Base-by-base conservation (phyloP, 1,140 invertebrate species). In the Caenorhabditis elegans region DNA sequence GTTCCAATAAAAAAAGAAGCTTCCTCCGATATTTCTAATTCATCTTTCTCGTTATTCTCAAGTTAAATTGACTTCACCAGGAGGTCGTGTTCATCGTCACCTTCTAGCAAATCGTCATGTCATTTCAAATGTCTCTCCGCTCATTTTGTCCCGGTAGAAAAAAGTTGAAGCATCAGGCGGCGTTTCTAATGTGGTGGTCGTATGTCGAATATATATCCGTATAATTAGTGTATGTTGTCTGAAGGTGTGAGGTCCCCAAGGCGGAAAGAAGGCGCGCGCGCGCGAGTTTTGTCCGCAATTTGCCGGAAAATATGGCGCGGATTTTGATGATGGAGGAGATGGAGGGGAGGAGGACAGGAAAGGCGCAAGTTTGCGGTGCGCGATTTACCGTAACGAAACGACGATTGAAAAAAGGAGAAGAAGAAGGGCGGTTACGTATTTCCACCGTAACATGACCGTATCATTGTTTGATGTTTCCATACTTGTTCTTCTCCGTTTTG, bases 361-460 rank as follows among this genome's bases (percentile, higher is more conserved):
- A 53, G 49, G 19, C 39, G 60, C 60, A 70, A 70, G 60, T 70
- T 70, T 70, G 34, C 60, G 60, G 60, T 70, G 60, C n/a, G 34
- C 60, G 11, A 70, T 70, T 70, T 70, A 70, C 60, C 60, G 60
- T 70, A 70, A 70, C 60, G 60, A 70, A 70, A 70, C 60, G n/a
- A 70, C 31, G 34, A 53, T 15, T 5, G 15, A 8, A 15, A 53
- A 43, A 70, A 70, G 13, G 28, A 24, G 34, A 70, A 34, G 24
- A 26, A 70, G 19, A 26, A 39, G n/a, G 31, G 11, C n/a, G 60
- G 8, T 70, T 15, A 43, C 19, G n/a, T n/a, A n/a, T 34, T 13
- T 60, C 28, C 19, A 31, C 49, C 49, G 49, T 53, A 53, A 34
- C 13, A 60, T 60, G 0, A 60, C 15, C 28, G 28, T 60, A 60